Base-by-base conservation (phyloP, 2,888 invertebrate species). In the Heliothis peltigera region DNA sequence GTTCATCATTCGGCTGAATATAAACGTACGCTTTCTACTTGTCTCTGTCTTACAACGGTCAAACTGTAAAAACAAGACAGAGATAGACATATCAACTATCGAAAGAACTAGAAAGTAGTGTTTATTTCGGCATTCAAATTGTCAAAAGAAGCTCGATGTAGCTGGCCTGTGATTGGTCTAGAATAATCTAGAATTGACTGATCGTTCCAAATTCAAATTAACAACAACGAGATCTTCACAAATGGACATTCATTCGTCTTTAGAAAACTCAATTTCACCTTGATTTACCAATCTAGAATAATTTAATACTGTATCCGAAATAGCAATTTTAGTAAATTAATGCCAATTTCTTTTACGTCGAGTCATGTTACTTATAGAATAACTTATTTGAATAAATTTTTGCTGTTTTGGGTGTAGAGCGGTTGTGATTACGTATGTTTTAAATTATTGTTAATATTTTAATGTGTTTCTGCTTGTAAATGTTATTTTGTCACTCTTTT, bases 341-440 rank as follows among this genome's bases (percentile, higher is more conserved):
- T 70, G 60, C 61, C 28, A 68, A 72, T 75, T 60, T 68, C 48
- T 66, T 73, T 68, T 39, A 53, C 63, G 62, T 57, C 65, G 60
- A 75, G 75, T 69, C 69, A 79, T 80, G 57, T 68, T 68, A n/a
- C n/a, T n/a, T n/a, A 44, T 22, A 47, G 43, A 66, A 19, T 72
- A 77, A 71, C 77, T 80, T 70, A 79, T 82, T 77, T 78, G 58
- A 71, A 71, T 71, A 57, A 75, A 65, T 76, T n/a, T 70, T 76
- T 73, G 79, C 82, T 84, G 83, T 87, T 85, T 82, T 80, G 78
- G 75, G 77, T 81, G 75, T 74, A 73, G 83, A 69, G 68, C 65
- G 87, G 87, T 89, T 89, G 88, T 89, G 89, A 88, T 82, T 79
- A 78, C 63, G 75, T 76, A 82, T 73, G 70, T 77, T 84, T 84